phyloP scores from a whole-genome alignment of 2,113 vertebrate species.

The Nyctereutes procyonoides region DNA sequence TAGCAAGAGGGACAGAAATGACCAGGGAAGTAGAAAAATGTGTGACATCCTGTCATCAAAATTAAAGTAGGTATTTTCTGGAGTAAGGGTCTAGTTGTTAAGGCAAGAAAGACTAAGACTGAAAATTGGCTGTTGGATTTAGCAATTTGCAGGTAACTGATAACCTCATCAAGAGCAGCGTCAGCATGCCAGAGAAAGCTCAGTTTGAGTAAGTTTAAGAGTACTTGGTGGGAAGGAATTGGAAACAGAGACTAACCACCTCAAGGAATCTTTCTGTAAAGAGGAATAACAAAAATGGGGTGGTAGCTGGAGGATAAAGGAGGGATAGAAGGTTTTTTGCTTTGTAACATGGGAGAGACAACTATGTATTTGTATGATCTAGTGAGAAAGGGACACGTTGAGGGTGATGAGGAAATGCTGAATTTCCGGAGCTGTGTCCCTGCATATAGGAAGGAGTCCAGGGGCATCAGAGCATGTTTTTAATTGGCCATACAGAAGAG shows the following conservation, averaged over 20 bases:
- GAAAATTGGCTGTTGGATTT: neutral
- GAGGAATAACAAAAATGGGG: neutral
- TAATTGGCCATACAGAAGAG: neutral
- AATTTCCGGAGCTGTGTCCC: neutral
- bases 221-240: too few relatives aligned
- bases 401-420: neutral
- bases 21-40: neutral
- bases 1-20: neutral
- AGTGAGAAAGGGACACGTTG: neutral
- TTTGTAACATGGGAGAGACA: neutral
- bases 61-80: neutral
- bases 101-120: neutral
- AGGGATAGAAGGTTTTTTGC: neutral
- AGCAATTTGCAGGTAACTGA: neutral
- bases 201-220: neutral
- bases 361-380: neutral
- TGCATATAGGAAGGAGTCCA: too few relatives aligned
- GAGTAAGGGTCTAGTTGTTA: neutral
- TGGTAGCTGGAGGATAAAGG: neutral
- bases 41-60: neutral
- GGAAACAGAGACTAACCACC: neutral
- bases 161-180: neutral
- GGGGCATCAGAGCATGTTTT: rapidly evolving
- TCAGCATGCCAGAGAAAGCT: neutral
- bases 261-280: neutral